These are phyloP conservation scores for Ophonus ardosiacus DNA, from an alignment of 2,888 invertebrate genomes.

Conservation along the genomic window DNA sequence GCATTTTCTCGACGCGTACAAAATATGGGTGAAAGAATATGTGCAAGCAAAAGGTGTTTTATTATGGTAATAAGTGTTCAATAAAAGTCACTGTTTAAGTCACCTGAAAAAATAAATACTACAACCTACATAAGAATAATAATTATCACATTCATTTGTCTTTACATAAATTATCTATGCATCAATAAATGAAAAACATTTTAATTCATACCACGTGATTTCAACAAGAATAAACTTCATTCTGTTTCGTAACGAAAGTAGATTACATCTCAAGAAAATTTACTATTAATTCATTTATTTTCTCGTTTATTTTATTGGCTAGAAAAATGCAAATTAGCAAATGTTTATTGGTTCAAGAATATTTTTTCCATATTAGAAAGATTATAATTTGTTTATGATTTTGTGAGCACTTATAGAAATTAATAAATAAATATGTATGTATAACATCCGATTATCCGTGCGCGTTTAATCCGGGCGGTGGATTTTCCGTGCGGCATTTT, in stretches of 20 bases:
- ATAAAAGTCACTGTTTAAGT: not conserved
- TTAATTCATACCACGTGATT: constrained; percentile 40
- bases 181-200: constrained; percentile 48
- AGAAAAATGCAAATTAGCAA: not conserved
- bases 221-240: constrained; percentile 4
- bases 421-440: no score
- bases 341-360: not conserved
- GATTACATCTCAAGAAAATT: constrained; percentile 1
- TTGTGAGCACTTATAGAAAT: no score
- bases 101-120: constrained; percentile 3
- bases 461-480: no score
- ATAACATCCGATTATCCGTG: no score
- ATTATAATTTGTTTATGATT: no score
- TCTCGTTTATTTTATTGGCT: not conserved
- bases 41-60: not conserved
- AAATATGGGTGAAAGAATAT: not conserved
- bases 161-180: constrained; percentile 50
- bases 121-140: constrained; percentile 30
- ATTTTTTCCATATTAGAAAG: no score
- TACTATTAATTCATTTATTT: not conserved
- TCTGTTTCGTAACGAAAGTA: constrained; percentile 2
- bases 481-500: no score
- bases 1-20: not conserved
- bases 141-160: constrained; percentile 46
- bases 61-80: not conserved